Evolutionary conservation across 2,888 invertebrate genomes (phyloP), one percentile per base, ranked within the genome.

Genomic region (Girardia tigrina): DNA sequence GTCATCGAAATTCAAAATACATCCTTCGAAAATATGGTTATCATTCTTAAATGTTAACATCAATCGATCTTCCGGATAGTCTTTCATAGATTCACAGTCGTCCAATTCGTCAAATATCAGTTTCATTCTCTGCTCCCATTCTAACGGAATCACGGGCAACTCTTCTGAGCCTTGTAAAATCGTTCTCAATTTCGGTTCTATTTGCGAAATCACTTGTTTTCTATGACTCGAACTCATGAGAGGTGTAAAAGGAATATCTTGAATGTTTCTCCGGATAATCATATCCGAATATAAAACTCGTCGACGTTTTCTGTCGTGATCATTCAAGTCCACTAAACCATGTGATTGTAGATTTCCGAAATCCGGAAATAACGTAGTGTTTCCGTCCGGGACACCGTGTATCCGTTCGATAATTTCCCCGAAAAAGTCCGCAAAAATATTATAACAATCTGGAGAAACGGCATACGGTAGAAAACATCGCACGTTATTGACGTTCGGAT

Each of bases 401-500:
- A 56, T 56, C 23, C 56, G n/a, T 56, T 56, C 56, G 23, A 56
- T 56, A 56, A 56, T 56, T n/a, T 56, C 56, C 4, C 56, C 56
- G 23, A 56, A 56, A n/a, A 56, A 56, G 4, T 56, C 56, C 56
- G 56, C 56, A n/a, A 56, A 56, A 6, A 56, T 16, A 23, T 56
- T 56, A 23, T 56, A 56, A 56, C 56, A 56, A 16, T 56, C 56
- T 20, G 56, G 56, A 16, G 20, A 6, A 2, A 23, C n/a, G n/a
- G n/a, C n/a, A 23, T 56, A 56, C 6, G 56, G 56, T 6, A 56
- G n/a, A 12, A 56, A 23, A 56, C 56, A 56, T 12, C 23, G n/a
- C 2, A 23, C 23, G 23, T 56, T 56, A 56, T 56, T 20, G 56
- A 56, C 56, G 23, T 56, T 56, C 4, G 56, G 56, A n/a, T 20